Base-by-base conservation (phyloP, 2,797 vertebrate genomes). In the Tragopan temminckii region DNA sequence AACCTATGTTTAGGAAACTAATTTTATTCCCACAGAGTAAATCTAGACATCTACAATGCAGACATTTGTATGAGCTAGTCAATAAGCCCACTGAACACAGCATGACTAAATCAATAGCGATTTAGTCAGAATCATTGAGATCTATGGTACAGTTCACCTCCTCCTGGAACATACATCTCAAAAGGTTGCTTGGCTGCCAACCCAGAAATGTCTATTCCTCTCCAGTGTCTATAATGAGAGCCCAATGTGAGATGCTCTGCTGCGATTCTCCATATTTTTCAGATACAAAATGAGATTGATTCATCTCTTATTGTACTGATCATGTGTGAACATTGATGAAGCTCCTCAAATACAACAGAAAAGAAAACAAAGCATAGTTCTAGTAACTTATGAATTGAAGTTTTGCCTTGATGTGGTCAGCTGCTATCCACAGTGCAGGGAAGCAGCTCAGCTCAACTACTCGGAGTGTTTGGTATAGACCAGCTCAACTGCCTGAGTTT, bases 161-260 rank as follows among this genome's bases (percentile, higher is more conserved):
- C 18, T 63, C 29, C 43, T 79, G 72, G 68, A 83, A 62, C 4
- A 64, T 43, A 53, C 4, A 38, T 20, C 35, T 88, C 52, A 85
- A 77, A 72, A 18, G 59, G n/a, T 46, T 31, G 36, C 33, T 27
- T 33, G n/a, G n/a, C 5, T 76, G 29, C 50, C 15, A 50, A 16
- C 7, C 3, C 24, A 15, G 16, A 75, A 72, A 13, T 35, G 5
- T 8, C 18, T 40, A 0, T 69, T 95, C 86, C 50, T 74, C n/a
- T 81, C 8, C 13, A 7, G 16, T 66, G 55, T 18, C 19, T 50
- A 2, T 42, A 71, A 53, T 11, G 7, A 15, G 10, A 89, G 3
- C 5, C 35, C 10, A 18, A 13, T 0, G 0, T 2, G 5, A 66
- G 8, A 43, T 2, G 2, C 6, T 66, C 18, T 81, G 38, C 46